A percentile compares a stretch with the other conserved stretches of the same genome.
Conservation (phyloP, 2,113 vertebrate genomes). For the Struthio camelus region DNA sequence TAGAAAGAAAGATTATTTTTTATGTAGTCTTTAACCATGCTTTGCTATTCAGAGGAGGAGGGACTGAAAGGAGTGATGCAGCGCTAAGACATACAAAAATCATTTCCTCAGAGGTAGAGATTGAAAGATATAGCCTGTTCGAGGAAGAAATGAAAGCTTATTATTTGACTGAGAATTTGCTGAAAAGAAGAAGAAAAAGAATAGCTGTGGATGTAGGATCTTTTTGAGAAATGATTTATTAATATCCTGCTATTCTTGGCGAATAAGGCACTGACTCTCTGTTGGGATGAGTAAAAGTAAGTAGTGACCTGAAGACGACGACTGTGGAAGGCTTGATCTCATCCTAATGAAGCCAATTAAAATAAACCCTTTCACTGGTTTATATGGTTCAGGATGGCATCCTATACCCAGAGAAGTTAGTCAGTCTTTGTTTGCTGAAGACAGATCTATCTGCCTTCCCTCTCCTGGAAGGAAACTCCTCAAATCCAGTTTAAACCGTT, state of each 20-base stretch:
- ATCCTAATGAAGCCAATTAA: neutral
- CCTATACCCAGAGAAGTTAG: neutral
- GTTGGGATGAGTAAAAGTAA: neutral
- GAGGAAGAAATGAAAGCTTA: neutral
- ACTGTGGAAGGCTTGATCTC: neutral
- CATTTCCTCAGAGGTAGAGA: neutral
- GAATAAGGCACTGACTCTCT: neutral
- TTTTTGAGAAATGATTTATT: neutral
- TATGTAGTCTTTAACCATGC: neutral
- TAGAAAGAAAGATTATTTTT: neutral
- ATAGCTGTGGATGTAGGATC: neutral
- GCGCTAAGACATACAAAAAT: slow-evolving; percentile 24
- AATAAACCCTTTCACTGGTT: neutral
- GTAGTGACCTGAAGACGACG: neutral
- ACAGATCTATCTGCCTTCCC: neutral
- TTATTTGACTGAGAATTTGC: neutral
- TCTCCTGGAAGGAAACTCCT: neutral
- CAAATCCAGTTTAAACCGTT: neutral
- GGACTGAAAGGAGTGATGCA: neutral
- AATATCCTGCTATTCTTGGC: neutral
- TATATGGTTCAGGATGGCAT: neutral
- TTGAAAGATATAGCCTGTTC: neutral
- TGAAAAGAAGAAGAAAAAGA: neutral
- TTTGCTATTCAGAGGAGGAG: slow-evolving; percentile 13
- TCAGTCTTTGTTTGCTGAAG: neutral